A percentile compares a stretch with the other conserved stretches of the same genome.
Conservation (phyloP, 2,888 invertebrate species). For the Zaprionus obscuricornis region DNA sequence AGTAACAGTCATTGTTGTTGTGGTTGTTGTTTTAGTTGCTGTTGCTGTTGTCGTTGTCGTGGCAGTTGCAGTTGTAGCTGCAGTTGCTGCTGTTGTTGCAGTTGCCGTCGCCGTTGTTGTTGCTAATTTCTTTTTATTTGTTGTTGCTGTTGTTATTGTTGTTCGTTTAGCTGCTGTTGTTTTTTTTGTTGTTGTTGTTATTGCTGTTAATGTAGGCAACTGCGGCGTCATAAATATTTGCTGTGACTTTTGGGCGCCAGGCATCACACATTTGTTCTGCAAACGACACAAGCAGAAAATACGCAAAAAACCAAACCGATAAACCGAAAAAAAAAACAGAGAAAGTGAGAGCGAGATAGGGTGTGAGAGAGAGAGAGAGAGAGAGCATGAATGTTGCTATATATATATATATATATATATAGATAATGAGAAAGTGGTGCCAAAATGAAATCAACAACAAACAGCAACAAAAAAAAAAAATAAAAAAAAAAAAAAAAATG, state of each 20-base stretch:
- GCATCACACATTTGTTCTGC: slow-evolving; percentile 84
- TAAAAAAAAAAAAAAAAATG: no score
- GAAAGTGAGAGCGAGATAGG: slow-evolving; percentile 12
- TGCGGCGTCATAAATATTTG: slow-evolving; percentile 81
- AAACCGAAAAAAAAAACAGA: slow-evolving; percentile 23
- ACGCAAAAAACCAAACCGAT: slow-evolving; percentile 42
- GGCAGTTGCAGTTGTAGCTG: slow-evolving; percentile 22
- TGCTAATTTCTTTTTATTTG: slow-evolving; percentile 8
- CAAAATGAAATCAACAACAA: not conserved
- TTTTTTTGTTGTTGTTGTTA: slow-evolving; percentile 12
- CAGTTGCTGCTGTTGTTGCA: slow-evolving; percentile 16
- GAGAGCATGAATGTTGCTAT: no score
- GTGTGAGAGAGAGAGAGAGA: not conserved
- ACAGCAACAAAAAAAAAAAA: not conserved
- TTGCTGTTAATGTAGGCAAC: slow-evolving; percentile 39
- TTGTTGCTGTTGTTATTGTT: slow-evolving; percentile 5
- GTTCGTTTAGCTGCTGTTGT: slow-evolving; percentile 15
- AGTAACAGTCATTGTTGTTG: slow-evolving; percentile 29
- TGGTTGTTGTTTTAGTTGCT: slow-evolving; percentile 13
- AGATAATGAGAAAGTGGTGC: no score
- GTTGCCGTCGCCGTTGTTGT: slow-evolving; percentile 4
- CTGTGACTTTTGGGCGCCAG: slow-evolving; percentile 75
- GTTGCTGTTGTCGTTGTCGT: slow-evolving; percentile 5
- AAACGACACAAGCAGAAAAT: slow-evolving; percentile 47
- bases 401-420: no score